Evolutionary conservation across 2,113 vertebrate genomes (phyloP), one percentile per base, ranked within the genome.

Genomic region (Gorsachius goisagi): DNA sequence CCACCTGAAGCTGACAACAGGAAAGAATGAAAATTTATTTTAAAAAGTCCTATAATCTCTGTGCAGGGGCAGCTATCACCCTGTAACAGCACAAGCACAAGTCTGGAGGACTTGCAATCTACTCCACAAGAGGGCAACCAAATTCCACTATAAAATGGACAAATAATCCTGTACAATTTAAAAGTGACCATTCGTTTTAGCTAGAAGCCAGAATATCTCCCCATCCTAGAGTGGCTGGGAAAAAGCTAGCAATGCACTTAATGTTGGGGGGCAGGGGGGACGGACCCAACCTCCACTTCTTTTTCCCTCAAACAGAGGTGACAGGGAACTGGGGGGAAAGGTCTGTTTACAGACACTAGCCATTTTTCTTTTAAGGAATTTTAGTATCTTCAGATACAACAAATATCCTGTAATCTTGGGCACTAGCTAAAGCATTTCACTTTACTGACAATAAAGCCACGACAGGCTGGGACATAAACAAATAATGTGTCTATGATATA

Each of bases 121-220:
- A n/a, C 32, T 95, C 98, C 98, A 98, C 98, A 95, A 98, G 98
- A 97, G 98, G 98, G 98, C 98, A 98, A 83, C 97, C 96, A 83
- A 33, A 91, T 88, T 68, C 97, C 97, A 97, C 21, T 30, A 7
- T 9, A 85, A 71, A 80, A 56, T 2, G 22, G 30, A 69, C 20
- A 60, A 79, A 75, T 14, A 23, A 26, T 19, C 17, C 45, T 13
- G 39, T 10, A n/a, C 50, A 47, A 56, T 18, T n/a, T 39, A 44
- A 24, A 76, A 77, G 49, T 22, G 66, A 73, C 71, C 7, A 1
- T 2, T 72, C 27, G 7, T 35, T 33, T 15, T 0, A 78, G 59
- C 53, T 62, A 49, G 58, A 69, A 44, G 15, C 3, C 63, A 24
- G 47, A 22, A 1, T 4, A 12, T 18, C 35, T n/a, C 35, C 44